Conservation (phyloP, 2,888 invertebrate species). For the Hypsopygia costalis region DNA sequence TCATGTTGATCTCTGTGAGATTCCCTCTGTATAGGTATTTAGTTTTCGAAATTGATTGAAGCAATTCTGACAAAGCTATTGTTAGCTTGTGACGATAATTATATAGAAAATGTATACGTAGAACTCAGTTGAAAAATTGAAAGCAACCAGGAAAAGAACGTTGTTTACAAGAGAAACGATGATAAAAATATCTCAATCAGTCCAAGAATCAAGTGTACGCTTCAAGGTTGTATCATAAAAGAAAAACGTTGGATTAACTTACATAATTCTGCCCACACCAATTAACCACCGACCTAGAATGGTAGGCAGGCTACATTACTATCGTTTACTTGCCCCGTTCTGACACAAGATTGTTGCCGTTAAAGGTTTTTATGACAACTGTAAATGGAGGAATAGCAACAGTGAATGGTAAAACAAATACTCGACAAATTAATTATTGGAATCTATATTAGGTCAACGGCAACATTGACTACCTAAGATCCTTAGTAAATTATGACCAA, state of each 20-base stretch:
- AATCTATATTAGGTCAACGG: slow-evolving; percentile 17
- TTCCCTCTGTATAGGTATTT: too few relatives aligned
- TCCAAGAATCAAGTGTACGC: slow-evolving; percentile 57
- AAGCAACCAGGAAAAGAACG: slow-evolving; percentile 34
- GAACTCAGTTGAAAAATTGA: slow-evolving; percentile 15
- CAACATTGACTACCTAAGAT: not conserved
- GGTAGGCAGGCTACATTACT: slow-evolving; percentile 42
- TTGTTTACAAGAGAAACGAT: slow-evolving; percentile 44
- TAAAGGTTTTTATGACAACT: slow-evolving; percentile 54
- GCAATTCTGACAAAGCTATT: too few relatives aligned
- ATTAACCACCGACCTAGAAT: slow-evolving; percentile 64
- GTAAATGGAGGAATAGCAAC: slow-evolving; percentile 52
- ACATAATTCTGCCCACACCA: slow-evolving; percentile 63
- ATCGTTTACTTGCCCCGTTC: slow-evolving; percentile 39
- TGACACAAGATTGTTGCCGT: slow-evolving; percentile 36
- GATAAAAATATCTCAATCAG: slow-evolving; percentile 65
- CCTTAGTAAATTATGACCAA: slow-evolving; percentile 2
- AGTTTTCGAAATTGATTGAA: too few relatives aligned
- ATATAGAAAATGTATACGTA: not conserved
- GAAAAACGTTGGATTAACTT: slow-evolving; percentile 45
- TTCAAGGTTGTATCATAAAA: slow-evolving; percentile 62
- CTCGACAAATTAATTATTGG: slow-evolving; percentile 38
- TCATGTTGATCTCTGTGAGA: too few relatives aligned
- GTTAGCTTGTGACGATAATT: too few relatives aligned
- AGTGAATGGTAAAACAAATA: slow-evolving; percentile 39